Conservation (phyloP, 2,888 invertebrate genomes). For the Drosophila pseudotalamancana region DNA sequence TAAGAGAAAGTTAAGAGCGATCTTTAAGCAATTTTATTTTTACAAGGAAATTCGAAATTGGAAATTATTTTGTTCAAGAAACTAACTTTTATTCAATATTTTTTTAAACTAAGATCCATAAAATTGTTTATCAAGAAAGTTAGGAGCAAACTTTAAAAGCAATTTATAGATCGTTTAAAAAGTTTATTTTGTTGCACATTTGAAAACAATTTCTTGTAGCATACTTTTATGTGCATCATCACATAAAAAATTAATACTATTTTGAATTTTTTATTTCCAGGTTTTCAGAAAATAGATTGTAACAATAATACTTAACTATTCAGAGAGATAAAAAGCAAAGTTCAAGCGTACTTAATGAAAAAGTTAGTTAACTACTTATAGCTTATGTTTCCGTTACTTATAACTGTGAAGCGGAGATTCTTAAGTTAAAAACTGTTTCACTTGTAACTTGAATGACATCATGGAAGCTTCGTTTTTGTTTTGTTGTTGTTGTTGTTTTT, state of each 20-base stretch:
- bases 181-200: not conserved
- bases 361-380: not conserved
- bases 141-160: not conserved
- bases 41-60: no score
- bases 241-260: no score
- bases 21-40: no score
- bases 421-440: no score
- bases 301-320: no score
- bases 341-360: not conserved
- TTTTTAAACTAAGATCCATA: no score
- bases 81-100: no score
- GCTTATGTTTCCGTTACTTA: not conserved
- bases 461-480: conserved; percentile 25
- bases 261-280: no score
- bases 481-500: not conserved
- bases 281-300: no score
- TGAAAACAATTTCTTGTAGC: not conserved
- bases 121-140: not conserved
- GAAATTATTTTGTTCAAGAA: no score
- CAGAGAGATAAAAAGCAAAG: no score
- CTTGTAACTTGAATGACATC: conserved; percentile 40
- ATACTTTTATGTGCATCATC: not conserved
- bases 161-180: not conserved
- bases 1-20: no score
- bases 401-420: conserved; percentile 9